Percentiles rank a stretch among this genome's conserved stretches.
These are phyloP conservation scores for Casuarius casuarius DNA, from an alignment of 2,113 vertebrate genomes.

Conservation along the genomic window DNA sequence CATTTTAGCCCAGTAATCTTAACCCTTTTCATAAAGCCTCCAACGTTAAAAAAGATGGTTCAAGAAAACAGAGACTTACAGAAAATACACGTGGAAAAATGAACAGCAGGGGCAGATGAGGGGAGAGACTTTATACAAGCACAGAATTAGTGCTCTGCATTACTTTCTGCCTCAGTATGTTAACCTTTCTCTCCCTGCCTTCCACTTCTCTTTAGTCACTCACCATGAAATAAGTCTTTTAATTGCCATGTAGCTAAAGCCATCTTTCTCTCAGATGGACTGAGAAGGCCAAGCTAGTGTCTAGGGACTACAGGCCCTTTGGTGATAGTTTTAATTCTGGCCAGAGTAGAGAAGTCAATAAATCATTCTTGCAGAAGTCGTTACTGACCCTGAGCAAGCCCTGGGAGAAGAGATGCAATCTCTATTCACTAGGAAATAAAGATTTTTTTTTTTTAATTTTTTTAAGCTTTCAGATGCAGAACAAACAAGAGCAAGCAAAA, in stretches of 20 bases:
- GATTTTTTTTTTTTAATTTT: neutral
- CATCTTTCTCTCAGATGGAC: conserved; percentile 62
- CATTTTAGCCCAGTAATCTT: neutral
- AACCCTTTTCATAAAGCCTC: neutral
- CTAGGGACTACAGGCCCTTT: conserved; percentile 59
- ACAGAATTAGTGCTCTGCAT: neutral
- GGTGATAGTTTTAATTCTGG: conserved; percentile 73
- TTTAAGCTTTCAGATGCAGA: neutral
- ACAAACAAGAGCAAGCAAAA: neutral
- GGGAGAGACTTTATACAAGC: neutral
- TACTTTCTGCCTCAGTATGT: neutral
- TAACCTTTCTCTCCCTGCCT: conserved; percentile 18
- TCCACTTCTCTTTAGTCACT: conserved; percentile 46
- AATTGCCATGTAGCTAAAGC: conserved; percentile 71
- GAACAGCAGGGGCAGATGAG: neutral
- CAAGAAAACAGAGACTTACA: neutral
- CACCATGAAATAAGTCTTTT: conserved; percentile 72
- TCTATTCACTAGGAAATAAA: conserved; percentile 51
- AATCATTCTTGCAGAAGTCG: conserved; percentile 68
- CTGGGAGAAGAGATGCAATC: conserved; percentile 47
- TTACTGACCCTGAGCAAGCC: conserved; percentile 63
- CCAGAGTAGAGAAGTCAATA: conserved; percentile 72
- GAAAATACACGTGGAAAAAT: neutral
- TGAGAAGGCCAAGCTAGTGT: conserved; percentile 62
- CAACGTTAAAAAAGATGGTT: neutral